Conservation (phyloP, 2,113 vertebrate species). For the Tyrannus savana region DNA sequence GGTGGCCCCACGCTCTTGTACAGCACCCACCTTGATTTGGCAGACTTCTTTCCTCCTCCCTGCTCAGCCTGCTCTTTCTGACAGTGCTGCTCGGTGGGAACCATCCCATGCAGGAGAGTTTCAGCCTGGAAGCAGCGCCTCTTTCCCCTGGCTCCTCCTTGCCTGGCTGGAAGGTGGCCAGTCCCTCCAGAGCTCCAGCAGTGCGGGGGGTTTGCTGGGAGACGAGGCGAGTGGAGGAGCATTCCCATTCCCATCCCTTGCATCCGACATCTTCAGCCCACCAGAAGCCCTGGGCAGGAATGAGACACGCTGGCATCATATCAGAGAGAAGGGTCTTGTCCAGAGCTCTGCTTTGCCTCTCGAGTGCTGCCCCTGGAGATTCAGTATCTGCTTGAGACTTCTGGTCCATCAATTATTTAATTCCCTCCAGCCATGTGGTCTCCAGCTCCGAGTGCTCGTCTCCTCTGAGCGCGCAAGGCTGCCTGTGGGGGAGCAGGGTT, state of each 20-base stretch:
- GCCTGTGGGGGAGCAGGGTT: rapidly evolving
- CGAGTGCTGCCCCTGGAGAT: conserved; percentile 14
- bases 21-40: neutral
- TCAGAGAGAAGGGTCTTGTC: conserved; percentile 29
- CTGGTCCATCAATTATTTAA: conserved; percentile 66
- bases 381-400: conserved; percentile 5
- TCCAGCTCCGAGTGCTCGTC: neutral
- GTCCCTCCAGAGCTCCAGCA: neutral
- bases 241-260: neutral
- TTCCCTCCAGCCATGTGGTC: conserved; percentile 60
- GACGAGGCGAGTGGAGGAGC: rapidly evolving
- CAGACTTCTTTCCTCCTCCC: neutral
- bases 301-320: neutral
- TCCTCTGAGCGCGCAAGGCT: neutral
- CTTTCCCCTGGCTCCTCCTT: neutral
- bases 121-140: neutral
- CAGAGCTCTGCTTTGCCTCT: neutral
- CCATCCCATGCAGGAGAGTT: neutral
- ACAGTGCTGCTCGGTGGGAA: neutral
- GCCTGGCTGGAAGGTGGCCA: neutral
- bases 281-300: neutral
- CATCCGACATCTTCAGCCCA: neutral
- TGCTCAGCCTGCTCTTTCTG: rapidly evolving
- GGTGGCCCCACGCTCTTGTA: rapidly evolving
- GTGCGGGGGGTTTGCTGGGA: rapidly evolving